Conservation (phyloP, 37 sponge, comb jelly and placozoan genomes). For the Haliclona indistincta region DNA sequence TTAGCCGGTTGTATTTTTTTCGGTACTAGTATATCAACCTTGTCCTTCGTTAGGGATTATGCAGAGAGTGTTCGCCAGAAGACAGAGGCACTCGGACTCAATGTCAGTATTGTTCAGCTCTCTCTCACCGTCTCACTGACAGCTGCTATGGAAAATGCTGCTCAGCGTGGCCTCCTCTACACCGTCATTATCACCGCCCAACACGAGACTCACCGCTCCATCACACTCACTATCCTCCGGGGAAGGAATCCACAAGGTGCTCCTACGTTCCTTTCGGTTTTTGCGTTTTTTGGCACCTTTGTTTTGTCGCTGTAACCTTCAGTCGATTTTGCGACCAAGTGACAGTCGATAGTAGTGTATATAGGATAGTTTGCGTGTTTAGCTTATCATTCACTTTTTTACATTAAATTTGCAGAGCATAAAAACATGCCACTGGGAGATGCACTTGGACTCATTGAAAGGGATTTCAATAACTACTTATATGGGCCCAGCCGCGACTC, state of each 20-base stretch:
- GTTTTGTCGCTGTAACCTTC: too few relatives aligned
- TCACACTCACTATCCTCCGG: conserved; percentile 78
- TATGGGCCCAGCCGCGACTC: conserved; percentile 40
- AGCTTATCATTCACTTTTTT: conserved; percentile 5
- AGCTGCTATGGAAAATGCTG: conserved; percentile 68
- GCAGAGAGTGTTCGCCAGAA: conserved; percentile 43
- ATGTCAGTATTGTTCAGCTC: conserved; percentile 32
- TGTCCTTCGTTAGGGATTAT: conserved; percentile 68
- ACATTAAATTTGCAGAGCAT: conserved; percentile 55
- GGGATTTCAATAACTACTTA: conserved; percentile 57
- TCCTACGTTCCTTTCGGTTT: background rate
- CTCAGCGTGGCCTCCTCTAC: conserved; percentile 66
- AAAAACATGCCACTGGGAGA: conserved; percentile 90
- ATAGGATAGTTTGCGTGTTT: background rate
- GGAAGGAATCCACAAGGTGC: conserved; percentile 84
- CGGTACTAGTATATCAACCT: too few relatives aligned
- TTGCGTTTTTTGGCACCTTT: too few relatives aligned
- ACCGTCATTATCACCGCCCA: conserved; percentile 71
- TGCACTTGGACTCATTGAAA: conserved; percentile 68
- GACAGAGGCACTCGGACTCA: conserved; percentile 26
- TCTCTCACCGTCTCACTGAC: conserved; percentile 61
- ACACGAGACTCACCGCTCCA: conserved; percentile 79
- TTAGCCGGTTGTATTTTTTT: too few relatives aligned
- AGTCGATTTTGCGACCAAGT: too few relatives aligned
- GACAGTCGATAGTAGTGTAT: too few relatives aligned